A percentile compares a stretch with the other conserved stretches of the same genome.
These are phyloP conservation scores for Notodonta ziczac DNA, from an alignment of 2,888 invertebrate genomes.

Conservation along the genomic window DNA sequence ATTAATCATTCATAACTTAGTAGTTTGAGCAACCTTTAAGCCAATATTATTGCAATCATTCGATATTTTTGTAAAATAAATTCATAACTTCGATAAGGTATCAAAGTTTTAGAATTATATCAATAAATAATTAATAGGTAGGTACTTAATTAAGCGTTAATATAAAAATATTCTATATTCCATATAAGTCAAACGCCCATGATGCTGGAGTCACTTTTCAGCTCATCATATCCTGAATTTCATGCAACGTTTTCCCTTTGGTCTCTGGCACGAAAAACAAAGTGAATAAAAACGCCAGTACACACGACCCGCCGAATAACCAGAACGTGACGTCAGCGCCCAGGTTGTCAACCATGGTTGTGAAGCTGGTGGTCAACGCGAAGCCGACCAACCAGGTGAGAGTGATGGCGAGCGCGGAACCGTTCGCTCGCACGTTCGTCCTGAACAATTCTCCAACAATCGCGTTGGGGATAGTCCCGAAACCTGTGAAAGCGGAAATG, in stretches of 20 bases:
- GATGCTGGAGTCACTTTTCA: constrained; percentile 10
- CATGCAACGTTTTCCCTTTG: constrained; percentile 51
- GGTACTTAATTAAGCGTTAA: too few species aligned
- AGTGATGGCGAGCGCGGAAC: constrained; percentile 49
- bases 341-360: constrained; percentile 37
- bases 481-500: constrained; percentile 6
- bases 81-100: too few species aligned
- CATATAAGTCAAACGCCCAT: too few species aligned
- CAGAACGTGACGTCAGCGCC: constrained; percentile 55
- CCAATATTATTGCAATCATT: too few species aligned
- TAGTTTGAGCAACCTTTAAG: too few species aligned
- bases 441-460: constrained; percentile 57
- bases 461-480: constrained; percentile 48
- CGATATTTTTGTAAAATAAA: too few species aligned
- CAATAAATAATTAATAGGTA: too few species aligned
- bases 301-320: constrained; percentile 47
- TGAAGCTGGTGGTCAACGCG: constrained; percentile 44
- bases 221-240: constrained; percentile 55
- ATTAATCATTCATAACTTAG: too few species aligned
- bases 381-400: constrained; percentile 52
- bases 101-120: too few species aligned
- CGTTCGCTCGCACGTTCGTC: constrained; percentile 48
- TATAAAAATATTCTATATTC: too few species aligned
- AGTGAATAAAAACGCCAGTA: constrained; percentile 48
- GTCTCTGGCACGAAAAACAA: constrained; percentile 51